Evolutionary conservation across 1,140 invertebrate genomes (phyloP), one percentile per base, ranked within the genome.

Genomic region (Hylaeus volcanicus): DNA sequence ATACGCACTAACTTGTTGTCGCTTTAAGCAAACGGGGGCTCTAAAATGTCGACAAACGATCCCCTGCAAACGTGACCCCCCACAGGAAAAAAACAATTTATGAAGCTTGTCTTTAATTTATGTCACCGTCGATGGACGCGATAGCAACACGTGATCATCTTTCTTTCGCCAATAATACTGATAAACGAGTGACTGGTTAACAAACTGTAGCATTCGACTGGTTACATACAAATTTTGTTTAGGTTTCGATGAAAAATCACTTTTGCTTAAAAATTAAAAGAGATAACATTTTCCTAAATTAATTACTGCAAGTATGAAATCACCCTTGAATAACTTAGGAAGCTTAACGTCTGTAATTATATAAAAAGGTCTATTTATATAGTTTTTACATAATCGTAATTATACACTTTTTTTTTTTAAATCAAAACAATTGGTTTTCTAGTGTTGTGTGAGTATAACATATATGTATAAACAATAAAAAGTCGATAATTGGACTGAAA

Each of bases 11-110:
- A 45, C 61, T 53, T 53, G 63, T 74, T 45, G 72, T 68, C 55
- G 43, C 9, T 80, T 80, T 53, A 74, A 75, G 64, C 64, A 80
- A 80, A 75, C 41, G 78, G 39, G 78, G 78, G 64, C 39, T 75
- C 12, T 74, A 51, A 74, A 68, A 79, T 60, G 78, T 74, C 78
- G 78, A 61, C 39, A 63, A 60, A 80, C 74, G 72, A 75, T 66
- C 72, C 78, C 78, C 63, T n/a, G 64, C 41, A 61, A 74, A 75
- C 64, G 64, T 80, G 63, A 75, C 78, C 78, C 78, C 78, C 72
- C 55, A 75, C 78, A 68, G 78, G 72, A 80, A 74, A 80, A 80
- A 74, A 66, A 80, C 61, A 74, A 80, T 74, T 80, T 80, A 74
- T 80, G 68, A 80, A 75, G 78, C 63, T 2, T 68, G 51, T 53